A percentile compares a stretch with the other conserved stretches of the same genome.
Evolutionary conservation across 2,888 invertebrate species (phyloP).

Genomic region (Nipponacmea schrenckii): DNA sequence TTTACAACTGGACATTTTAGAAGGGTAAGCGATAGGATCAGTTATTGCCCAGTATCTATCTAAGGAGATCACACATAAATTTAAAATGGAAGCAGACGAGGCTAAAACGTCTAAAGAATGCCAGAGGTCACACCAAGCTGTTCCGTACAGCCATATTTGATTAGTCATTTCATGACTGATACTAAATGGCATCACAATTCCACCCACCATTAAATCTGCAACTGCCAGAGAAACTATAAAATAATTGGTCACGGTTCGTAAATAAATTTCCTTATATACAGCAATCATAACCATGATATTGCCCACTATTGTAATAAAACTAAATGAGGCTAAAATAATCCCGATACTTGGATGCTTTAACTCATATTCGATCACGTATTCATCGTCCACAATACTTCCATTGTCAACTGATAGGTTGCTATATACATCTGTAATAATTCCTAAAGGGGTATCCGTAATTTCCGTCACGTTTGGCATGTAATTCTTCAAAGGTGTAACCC

Average conservation of each 20-base stretch:
- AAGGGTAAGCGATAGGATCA: conserved; percentile 97
- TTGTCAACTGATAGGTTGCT: background rate
- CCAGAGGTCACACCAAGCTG: conserved; percentile 98
- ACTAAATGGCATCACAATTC: conserved; percentile 95
- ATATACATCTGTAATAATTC: background rate
- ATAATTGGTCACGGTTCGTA: conserved; percentile 97
- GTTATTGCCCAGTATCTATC: conserved; percentile 99
- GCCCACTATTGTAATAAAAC: conserved; percentile 92
- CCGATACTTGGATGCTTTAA: conserved; percentile 70
- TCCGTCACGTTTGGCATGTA: conserved; percentile 3
- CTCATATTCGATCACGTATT: conserved; percentile 13
- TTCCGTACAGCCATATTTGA: conserved; percentile 86
- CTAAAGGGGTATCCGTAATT: background rate
- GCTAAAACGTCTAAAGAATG: conserved; percentile 95
- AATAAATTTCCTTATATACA: conserved; percentile 89
- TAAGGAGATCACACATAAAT: conserved; percentile 94
- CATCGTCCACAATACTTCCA: background rate
- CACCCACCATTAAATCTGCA: conserved; percentile 94
- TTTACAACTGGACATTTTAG: conserved; percentile 88
- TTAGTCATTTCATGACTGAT: conserved; percentile 61
- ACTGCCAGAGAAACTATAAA: conserved; percentile 96
- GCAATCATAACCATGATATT: conserved; percentile 94
- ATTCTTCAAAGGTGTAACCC: background rate
- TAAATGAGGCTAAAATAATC: conserved; percentile 85
- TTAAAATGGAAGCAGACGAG: conserved; percentile 96